Evolutionary conservation across 2,113 vertebrate genomes (phyloP), one percentile per base, ranked within the genome.

Genomic region (Mirza zaza): DNA sequence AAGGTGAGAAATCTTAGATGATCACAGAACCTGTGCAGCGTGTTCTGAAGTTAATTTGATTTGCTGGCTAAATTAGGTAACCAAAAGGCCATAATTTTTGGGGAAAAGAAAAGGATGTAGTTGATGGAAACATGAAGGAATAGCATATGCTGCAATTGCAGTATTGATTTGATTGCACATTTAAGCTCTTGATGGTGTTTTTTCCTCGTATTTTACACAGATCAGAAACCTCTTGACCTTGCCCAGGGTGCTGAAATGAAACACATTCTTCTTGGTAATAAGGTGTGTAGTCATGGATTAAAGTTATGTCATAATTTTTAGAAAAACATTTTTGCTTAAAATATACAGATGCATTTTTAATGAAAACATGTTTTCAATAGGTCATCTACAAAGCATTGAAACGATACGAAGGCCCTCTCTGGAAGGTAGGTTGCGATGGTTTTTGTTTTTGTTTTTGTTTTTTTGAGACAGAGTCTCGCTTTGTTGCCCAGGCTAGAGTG

Each of bases 381-480:
- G 98, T 98, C 94, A 82, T 95, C 91, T 98, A 98, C 95, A 98
- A 98, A 97, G 97, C 97, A 5, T 91, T 99, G 96, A 98, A 98
- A 96, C 98, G 98, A 93, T 99, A 99, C 1, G 99, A 99, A 98
- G 99, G 99, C 59, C 98, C 98, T 65, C 98, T 99, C 2, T 99
- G 99, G 99, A 99, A 99, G 99, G 99, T 99, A 98, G 32, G 92
- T 59, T 50, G 86, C 79, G 29, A 68, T 84, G 45, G 7, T 34
- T 71, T 93, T 93, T 87, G n/a, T n/a, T n/a, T n/a, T n/a, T n/a
- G n/a, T n/a, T n/a, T n/a, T n/a, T n/a, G n/a, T n/a, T n/a, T n/a
- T n/a, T n/a, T n/a, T n/a, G n/a, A n/a, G n/a, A n/a, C n/a, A n/a
- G n/a, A n/a, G n/a, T n/a, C n/a, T n/a, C n/a, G n/a, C n/a, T n/a